Conservation (phyloP, 2,797 vertebrate species). For the Astyanax mexicanus region DNA sequence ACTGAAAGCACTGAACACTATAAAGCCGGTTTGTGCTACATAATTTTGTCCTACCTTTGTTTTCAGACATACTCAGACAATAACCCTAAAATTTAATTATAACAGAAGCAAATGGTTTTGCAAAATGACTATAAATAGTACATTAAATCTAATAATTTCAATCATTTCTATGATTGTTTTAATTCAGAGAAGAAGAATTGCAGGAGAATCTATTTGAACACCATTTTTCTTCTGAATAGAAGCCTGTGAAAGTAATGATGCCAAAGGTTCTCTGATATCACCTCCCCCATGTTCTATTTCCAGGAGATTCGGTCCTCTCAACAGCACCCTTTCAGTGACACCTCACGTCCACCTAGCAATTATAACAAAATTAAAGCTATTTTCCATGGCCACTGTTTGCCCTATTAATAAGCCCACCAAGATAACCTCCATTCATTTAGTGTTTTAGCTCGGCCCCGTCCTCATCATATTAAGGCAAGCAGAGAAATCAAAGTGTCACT, state of each 20-base stretch:
- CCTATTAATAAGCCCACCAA: slow-evolving; percentile 75
- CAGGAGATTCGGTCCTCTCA: slow-evolving; percentile 14
- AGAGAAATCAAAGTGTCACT: slow-evolving; percentile 91
- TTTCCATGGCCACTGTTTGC: slow-evolving; percentile 76
- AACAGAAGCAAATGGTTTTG: too few species aligned
- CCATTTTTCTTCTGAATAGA: background rate
- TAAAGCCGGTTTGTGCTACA: background rate
- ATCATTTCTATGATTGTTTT: background rate
- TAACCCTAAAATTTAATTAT: too few species aligned
- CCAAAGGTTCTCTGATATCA: slow-evolving; percentile 8
- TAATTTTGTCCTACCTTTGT: background rate
- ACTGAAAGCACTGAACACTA: background rate
- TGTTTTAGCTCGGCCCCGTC: slow-evolving; percentile 88
- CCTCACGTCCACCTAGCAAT: slow-evolving; percentile 70
- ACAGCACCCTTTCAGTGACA: slow-evolving; percentile 1
- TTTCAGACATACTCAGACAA: background rate
- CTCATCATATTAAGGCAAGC: slow-evolving; percentile 86
- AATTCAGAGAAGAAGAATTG: background rate
- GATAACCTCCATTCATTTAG: slow-evolving; percentile 82
- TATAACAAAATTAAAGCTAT: slow-evolving; percentile 83
- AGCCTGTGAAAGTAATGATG: background rate
- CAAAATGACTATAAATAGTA: too few species aligned
- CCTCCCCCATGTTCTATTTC: slow-evolving; percentile 16
- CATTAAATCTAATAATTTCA: too few species aligned
- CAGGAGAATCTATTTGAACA: too few species aligned